Evolutionary conservation across 2,797 vertebrate species (phyloP).

Genomic region (Tragelaphus oryx): DNA sequence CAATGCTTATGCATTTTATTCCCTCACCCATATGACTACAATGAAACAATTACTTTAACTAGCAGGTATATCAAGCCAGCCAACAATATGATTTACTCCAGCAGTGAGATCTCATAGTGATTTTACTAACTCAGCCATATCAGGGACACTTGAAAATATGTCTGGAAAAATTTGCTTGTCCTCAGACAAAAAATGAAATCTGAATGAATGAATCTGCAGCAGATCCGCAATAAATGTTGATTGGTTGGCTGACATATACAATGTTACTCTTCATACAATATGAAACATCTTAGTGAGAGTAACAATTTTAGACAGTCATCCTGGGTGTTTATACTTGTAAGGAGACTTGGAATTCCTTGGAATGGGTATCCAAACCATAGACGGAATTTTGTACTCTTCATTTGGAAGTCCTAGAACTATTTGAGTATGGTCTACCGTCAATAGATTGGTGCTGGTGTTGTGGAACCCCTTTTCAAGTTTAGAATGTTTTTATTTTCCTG

Average conservation of each 20-base stretch:
- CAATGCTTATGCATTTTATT: not conserved
- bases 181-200: not conserved
- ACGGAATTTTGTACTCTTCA: not conserved
- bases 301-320: not conserved
- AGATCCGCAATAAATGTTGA: not conserved
- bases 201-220: not conserved
- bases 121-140: not conserved
- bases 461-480: not conserved
- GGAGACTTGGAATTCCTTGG: not conserved
- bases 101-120: not conserved
- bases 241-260: not conserved
- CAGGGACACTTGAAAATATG: not conserved
- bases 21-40: not conserved
- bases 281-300: not conserved
- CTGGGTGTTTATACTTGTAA: not conserved
- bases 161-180: not conserved
- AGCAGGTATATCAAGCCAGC: not conserved
- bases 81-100: not conserved
- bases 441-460: not conserved
- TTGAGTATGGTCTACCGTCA: too few relatives aligned
- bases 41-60: slow-evolving; percentile 8
- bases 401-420: not conserved
- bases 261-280: not conserved
- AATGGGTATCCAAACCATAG: not conserved
- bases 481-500: not conserved